Base-by-base conservation (phyloP, 2,888 invertebrate genomes). In the Herminia tarsipennalis region DNA sequence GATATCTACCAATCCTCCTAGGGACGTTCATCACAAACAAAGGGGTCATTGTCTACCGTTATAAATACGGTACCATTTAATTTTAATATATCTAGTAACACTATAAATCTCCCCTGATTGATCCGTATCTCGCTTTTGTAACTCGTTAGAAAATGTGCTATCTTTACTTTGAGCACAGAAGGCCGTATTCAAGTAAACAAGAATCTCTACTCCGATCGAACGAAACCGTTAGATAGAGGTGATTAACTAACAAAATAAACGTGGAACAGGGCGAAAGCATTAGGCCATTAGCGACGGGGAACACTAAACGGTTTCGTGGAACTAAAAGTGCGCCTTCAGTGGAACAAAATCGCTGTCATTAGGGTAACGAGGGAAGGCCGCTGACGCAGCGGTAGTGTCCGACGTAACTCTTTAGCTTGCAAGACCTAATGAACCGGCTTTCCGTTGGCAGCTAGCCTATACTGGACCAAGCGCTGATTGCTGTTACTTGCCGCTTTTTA, bases 281-380 rank as follows among this genome's bases (percentile, higher is more conserved):
- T 81, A 79, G 80, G 75, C 79, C 84, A 88, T 88, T 88, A 87
- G 81, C 73, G 74, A 76, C 74, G 81, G 77, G 82, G 76, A 84
- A 83, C 80, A 85, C 83, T 82, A 85, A 84, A 86, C 83, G 83
- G 78, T 73, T 78, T 76, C 68, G 70, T 76, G 71, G 73, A 84
- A 86, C 85, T 83, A 83, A 87, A 86, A 87, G 81, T 85, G 78
- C 81, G 82, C 82, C 80, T 77, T 76, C 78, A 76, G 74, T 73
- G 76, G 78, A 82, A 82, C 80, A 78, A 86, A 88, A 88, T 88
- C 83, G 86, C 80, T 86, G 81, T 88, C 88, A 88, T 90, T 90
- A 90, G 85, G 80, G 83, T 88, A 88, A 88, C 88, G 89, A 88
- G 87, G 79, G 81, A 66, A 73, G 75, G 75, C 70, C 69, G 85